Evolutionary conservation across 2,113 vertebrate genomes (phyloP).

Genomic region (Colinus virginianus): DNA sequence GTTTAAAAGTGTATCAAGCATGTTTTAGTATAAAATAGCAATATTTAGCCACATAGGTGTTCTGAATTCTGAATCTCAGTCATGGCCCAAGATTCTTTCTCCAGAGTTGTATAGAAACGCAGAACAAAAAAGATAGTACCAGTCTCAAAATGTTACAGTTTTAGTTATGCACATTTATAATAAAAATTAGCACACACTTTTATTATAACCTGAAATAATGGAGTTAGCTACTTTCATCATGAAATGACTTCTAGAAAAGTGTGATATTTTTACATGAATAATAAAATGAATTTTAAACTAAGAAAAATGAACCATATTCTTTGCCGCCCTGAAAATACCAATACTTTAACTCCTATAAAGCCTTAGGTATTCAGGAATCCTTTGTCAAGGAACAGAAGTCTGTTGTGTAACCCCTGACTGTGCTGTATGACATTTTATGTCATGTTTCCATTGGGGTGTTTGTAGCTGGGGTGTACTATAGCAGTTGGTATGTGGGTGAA

Average conservation of each 20-base stretch:
- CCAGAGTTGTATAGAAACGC: not conserved
- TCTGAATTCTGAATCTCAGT: not conserved
- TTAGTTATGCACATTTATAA: not conserved
- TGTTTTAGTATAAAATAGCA: not conserved
- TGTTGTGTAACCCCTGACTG: not conserved
- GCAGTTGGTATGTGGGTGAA: not conserved
- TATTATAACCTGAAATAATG: not conserved
- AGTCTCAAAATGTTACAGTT: not conserved
- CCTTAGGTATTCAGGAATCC: not conserved
- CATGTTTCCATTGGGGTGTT: not conserved
- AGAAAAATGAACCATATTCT: not conserved
- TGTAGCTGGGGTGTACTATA: not conserved
- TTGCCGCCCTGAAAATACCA: not conserved
- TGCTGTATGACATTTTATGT: not conserved
- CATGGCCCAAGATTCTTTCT: not conserved
- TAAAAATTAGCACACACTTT: not conserved
- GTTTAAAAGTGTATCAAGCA: not conserved
- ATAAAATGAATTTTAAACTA: not conserved
- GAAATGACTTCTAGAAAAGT: not conserved
- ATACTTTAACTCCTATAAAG: not conserved
- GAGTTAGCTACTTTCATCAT: not conserved
- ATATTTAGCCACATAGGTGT: not conserved
- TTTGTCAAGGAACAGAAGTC: not conserved
- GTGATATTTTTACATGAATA: not conserved
- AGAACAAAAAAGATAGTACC: not conserved